Evolutionary conservation across 2,113 vertebrate genomes (phyloP).

Genomic region (Phylloscopus whistleri): DNA sequence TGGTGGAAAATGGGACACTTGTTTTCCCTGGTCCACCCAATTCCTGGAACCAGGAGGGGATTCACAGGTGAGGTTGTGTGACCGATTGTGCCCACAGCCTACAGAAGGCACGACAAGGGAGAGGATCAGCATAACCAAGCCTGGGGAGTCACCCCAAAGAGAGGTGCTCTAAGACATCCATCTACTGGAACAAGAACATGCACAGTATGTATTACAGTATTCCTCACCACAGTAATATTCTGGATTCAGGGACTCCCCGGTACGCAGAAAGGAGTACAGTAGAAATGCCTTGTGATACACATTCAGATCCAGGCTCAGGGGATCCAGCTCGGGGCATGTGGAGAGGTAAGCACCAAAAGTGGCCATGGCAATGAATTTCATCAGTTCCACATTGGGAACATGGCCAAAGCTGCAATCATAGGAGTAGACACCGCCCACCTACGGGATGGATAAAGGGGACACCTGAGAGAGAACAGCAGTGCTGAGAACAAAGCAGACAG

Average conservation of each 20-base stretch:
- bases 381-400: constrained; percentile 94
- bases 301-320: constrained; percentile 83
- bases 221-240: constrained; percentile 91
- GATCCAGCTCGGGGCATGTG: constrained; percentile 85
- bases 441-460: not conserved
- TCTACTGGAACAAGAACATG: not conserved
- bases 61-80: not conserved
- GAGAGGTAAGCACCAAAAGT: constrained; percentile 95
- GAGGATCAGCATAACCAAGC: not conserved
- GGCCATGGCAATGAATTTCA: constrained; percentile 98
- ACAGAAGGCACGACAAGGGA: not conserved
- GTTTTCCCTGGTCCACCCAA: not conserved
- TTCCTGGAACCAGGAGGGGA: not conserved
- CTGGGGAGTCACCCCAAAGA: not conserved
- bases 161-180: not conserved
- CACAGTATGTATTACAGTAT: not conserved
- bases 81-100: not conserved
- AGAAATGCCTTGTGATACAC: constrained; percentile 94
- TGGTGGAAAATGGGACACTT: not conserved
- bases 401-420: constrained; percentile 98
- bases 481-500: not conserved
- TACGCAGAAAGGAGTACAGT: constrained; percentile 92
- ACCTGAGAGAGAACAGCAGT: not conserved
- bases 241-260: constrained; percentile 89
- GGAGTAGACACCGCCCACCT: constrained; percentile 95